Base-by-base conservation (phyloP, 2,797 vertebrate genomes). In the Yasuhikotakia modesta region DNA sequence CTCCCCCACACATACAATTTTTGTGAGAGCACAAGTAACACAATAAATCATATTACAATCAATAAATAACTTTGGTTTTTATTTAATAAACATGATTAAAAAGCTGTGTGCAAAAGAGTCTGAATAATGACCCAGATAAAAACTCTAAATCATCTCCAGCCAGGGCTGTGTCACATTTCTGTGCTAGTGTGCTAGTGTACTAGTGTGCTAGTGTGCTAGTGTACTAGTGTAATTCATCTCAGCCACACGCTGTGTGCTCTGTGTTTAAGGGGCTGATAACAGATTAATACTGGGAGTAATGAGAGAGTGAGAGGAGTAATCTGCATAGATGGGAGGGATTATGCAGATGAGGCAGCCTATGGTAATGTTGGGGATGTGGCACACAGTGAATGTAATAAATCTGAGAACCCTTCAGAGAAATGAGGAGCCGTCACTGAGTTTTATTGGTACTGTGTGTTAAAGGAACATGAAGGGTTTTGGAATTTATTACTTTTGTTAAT, bases 221-320 rank as follows among this genome's bases (percentile, higher is more conserved):
- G 39, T 30, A 24, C 48, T 2, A 11, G 48, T 70, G 55, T 61
- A 52, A 50, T 80, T 80, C 71, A 80, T 73, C 69, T 72, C 48
- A 79, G 60, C 53, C 46, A 74, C 72, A 78, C 39, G 57, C 72
- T 55, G 66, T n/a, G 27, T 68, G 53, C 8, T 50, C 24, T 6
- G 50, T 73, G 30, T 80, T 82, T 65, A 79, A 78, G 71, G 76
- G 80, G 78, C 79, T 81, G 53, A 70, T 87, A 81, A 78, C 81
- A 81, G 85, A 86, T 87, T 81, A 84, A 83, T 82, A 80, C 65
- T n/a, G n/a, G n/a, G n/a, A n/a, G n/a, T n/a, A n/a, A n/a, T 87
- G 85, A 80, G 80, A 46, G 71, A 84, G 83, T 13, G 58, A 84
- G 78, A 78, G 70, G 65, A 79, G 50, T 43, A 73, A 79, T 84